Evolutionary conservation across 2,797 vertebrate species (phyloP).

Genomic region (Percopsis omiscomaycus): DNA sequence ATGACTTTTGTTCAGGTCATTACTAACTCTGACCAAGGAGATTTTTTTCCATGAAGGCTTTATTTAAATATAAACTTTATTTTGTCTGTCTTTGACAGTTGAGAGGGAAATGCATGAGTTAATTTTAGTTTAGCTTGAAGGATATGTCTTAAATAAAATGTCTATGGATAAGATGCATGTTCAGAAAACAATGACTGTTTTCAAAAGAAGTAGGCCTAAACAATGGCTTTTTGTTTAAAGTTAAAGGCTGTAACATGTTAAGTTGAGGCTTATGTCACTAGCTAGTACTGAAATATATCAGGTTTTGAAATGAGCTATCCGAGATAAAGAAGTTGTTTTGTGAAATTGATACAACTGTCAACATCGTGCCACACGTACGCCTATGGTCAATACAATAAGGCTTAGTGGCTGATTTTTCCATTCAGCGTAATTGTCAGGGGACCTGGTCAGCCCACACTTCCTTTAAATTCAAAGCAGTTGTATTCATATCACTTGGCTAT

Average conservation of each 20-base stretch:
- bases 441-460: slow-evolving; percentile 67
- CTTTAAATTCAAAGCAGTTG: slow-evolving; percentile 73
- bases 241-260: slow-evolving; percentile 4
- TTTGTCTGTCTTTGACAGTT: slow-evolving; percentile 33
- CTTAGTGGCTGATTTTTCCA: slow-evolving; percentile 66
- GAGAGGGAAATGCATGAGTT: slow-evolving; percentile 10
- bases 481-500: slow-evolving; percentile 78
- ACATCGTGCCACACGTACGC: slow-evolving; percentile 53
- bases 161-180: slow-evolving; percentile 8
- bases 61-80: slow-evolving; percentile 20
- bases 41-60: slow-evolving; percentile 49
- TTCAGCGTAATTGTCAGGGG: slow-evolving; percentile 70
- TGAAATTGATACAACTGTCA: slow-evolving; percentile 61
- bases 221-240: slow-evolving; percentile 15
- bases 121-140: slow-evolving; percentile 28
- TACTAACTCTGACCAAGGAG: slow-evolving; percentile 51
- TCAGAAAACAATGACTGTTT: background rate
- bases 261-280: slow-evolving; percentile 42
- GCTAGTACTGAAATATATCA: slow-evolving; percentile 33
- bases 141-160: background rate
- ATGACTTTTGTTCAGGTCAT: slow-evolving; percentile 44
- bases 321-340: slow-evolving; percentile 56
- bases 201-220: background rate
- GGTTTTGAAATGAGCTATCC: slow-evolving; percentile 37
- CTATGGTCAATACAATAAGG: slow-evolving; percentile 71